Evolutionary conservation across 2,113 vertebrate genomes (phyloP), one percentile per base, ranked within the genome.

Genomic region (Limnothrissa miodon): DNA sequence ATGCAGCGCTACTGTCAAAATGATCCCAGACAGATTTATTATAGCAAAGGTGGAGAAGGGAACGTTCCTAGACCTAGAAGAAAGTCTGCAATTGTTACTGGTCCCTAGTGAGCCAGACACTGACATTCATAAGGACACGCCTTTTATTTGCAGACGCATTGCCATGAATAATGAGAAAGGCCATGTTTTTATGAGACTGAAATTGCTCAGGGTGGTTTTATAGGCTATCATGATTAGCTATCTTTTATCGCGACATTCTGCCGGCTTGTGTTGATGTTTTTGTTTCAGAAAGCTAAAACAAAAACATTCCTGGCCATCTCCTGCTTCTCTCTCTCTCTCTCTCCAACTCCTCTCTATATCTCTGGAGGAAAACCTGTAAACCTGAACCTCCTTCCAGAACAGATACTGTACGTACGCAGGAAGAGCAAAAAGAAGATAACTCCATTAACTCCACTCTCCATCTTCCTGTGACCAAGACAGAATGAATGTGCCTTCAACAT

Each of bases 331-430:
- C 23, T 25, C 56, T 59, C 17, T 25, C 5, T 25, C 59, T 25
- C 5, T 1, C 45, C 21, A 78, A 17, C 5, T 66, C 10, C 29
- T 29, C 74, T 48, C 51, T 74, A 84, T 74, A 84, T 36, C 39
- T 11, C 48, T 48, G 39, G 23, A 33, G 83, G 81, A 81, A 82
- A n/a, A n/a, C n/a, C n/a, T n/a, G 86, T 19, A 62, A 25, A 84
- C 0, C 17, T 15, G 10, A 81, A 53, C 90, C 91, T 93, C 89
- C 91, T 91, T 91, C 80, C 90, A 82, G 53, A 84, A 78, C 17
- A 89, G 89, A 92, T 90, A 93, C n/a, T 4, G 42, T 4, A 42
- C 42, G 42, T 45, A 84, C 66, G 78, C 56, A 86, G 78, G 78
- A 66, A 89, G 59, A 44, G 62, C 85, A 74, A 81, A 85, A 82